These are phyloP conservation scores for Danio rerio DNA, from an alignment of 2,113 vertebrate species.

Conservation along the genomic window GRCz12tu NC_133196.1:38288501-38289000, in stretches of 20 bases:
- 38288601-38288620: conserved; percentile 74
- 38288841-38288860: conserved; percentile 64
- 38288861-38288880: conserved; percentile 57
- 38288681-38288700: conserved; percentile 81
- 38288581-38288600: conserved; percentile 70
- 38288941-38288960: conserved; percentile 11
- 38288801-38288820: conserved; percentile 71
- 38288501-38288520: neutral
- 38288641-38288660: conserved; percentile 77
- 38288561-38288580: conserved; percentile 8
- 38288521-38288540: neutral
- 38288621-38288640: conserved; percentile 55
- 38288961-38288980: neutral
- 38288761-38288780: conserved; percentile 67
- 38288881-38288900: conserved; percentile 59
- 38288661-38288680: conserved; percentile 78
- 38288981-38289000: neutral
- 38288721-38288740: conserved; percentile 87
- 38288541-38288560: neutral
- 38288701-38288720: conserved; percentile 76
- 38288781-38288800: conserved; percentile 83
- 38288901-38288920: conserved; percentile 58
- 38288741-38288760: conserved; percentile 77
- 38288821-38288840: conserved; percentile 63
- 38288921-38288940: conserved; percentile 58